Evolutionary conservation across 1,140 invertebrate genomes (phyloP).

Genomic region (Dendrolimus punctatus): DNA sequence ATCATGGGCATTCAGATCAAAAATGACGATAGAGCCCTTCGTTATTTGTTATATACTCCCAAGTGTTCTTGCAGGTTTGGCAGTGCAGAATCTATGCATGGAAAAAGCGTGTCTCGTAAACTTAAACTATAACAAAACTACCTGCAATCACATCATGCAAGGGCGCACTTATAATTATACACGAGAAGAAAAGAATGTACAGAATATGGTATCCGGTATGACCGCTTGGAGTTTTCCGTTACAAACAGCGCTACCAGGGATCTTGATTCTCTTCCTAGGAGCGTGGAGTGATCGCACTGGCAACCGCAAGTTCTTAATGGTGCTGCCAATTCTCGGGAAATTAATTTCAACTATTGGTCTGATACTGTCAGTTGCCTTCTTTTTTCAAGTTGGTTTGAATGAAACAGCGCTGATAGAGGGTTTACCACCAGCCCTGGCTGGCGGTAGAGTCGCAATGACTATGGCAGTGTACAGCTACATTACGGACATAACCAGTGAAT

Average conservation of each 20-base stretch:
- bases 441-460: constrained; percentile 72
- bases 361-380: constrained; percentile 71
- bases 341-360: constrained; percentile 63
- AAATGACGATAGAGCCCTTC: constrained; percentile 74
- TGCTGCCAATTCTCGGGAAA: constrained; percentile 73
- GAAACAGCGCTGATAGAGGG: constrained; percentile 71
- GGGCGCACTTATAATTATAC: constrained; percentile 64
- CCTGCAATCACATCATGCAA: constrained; percentile 71
- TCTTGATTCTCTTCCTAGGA: constrained; percentile 74
- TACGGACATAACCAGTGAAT: constrained; percentile 73
- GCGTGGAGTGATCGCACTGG: constrained; percentile 76
- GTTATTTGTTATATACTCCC: constrained; percentile 73
- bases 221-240: constrained; percentile 73
- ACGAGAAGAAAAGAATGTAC: constrained; percentile 66
- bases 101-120: constrained; percentile 77
- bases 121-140: constrained; percentile 65
- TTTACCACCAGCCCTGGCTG: constrained; percentile 71
- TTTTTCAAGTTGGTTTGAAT: constrained; percentile 70
- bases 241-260: constrained; percentile 72
- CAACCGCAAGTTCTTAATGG: constrained; percentile 74
- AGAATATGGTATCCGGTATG: constrained; percentile 72
- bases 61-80: constrained; percentile 70
- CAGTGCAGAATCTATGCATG: constrained; percentile 74
- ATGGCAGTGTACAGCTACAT: constrained; percentile 75
- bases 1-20: constrained; percentile 52